phyloP scores from a whole-genome alignment of 2,888 invertebrate genomes.

The Pammene aurita region DNA sequence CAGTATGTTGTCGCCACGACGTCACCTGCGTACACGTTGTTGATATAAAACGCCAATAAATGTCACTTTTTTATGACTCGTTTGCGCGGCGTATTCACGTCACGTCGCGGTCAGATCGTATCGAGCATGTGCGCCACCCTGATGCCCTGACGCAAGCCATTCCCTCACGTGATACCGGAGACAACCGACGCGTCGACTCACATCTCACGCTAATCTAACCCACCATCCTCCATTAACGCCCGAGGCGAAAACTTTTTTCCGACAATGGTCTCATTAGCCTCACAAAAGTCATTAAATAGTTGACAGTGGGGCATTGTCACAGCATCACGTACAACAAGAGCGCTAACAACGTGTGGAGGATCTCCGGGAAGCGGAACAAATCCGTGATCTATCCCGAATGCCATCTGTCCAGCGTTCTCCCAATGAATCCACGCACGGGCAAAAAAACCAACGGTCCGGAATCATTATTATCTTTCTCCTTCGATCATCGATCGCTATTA shows the following conservation, averaged over 20 bases:
- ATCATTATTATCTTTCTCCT: constrained; percentile 81
- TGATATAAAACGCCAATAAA: constrained; percentile 82
- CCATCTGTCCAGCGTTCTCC: constrained; percentile 67
- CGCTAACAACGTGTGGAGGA: constrained; percentile 81
- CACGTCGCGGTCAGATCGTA: constrained; percentile 78
- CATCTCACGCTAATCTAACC: constrained; percentile 65
- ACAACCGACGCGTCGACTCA: constrained; percentile 51
- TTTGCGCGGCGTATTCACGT: constrained; percentile 70
- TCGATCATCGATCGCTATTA: constrained; percentile 82
- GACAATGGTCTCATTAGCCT: constrained; percentile 78
- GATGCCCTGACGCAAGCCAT: constrained; percentile 65
- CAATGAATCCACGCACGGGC: constrained; percentile 66
- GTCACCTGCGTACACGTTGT: constrained; percentile 76
- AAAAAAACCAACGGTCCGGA: constrained; percentile 75
- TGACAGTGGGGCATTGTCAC: constrained; percentile 68
- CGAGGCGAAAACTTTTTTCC: constrained; percentile 62
- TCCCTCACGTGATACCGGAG: constrained; percentile 67
- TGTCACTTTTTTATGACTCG: constrained; percentile 81
- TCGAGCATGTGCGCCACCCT: constrained; percentile 71
- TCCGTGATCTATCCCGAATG: constrained; percentile 72
- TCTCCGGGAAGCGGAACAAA: constrained; percentile 80
- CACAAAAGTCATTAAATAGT: constrained; percentile 76
- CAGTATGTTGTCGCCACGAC: constrained; percentile 66
- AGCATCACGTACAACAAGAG: constrained; percentile 75
- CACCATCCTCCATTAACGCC: constrained; percentile 67